Evolutionary conservation across 2,888 invertebrate genomes (phyloP), one percentile per base, ranked within the genome.

Genomic region (Adelognathus sp.): DNA sequence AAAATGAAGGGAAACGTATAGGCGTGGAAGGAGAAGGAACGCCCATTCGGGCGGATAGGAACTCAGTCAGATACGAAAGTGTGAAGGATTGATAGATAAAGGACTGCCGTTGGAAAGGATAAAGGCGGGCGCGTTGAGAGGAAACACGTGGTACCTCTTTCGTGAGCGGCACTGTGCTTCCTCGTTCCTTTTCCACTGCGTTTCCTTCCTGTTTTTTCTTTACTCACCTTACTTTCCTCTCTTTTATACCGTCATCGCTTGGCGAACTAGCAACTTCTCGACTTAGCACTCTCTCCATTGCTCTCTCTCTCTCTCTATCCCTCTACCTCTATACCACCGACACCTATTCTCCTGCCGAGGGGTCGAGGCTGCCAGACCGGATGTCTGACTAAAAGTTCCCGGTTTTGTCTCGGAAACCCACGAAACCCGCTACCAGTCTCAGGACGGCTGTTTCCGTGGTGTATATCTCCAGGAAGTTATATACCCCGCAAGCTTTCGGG

Each of bases 51-150:
- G 39, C 27, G 9, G 61, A 71, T 67, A 56, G 61, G 60, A 41
- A 58, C 64, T 52, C 3, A 31, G 54, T 27, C 39, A 54, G 60
- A 44, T 74, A 61, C 39, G 60, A 56, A 21, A 44, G 70, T 44
- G 71, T 54, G 61, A 18, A 54, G 60, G 46, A 73, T 50, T 33
- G 70, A 69, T 61, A 60, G 66, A 77, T 77, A 77, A 80, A 73
- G 73, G 77, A 77, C 70, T 77, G 73, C 76, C 46, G 41, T 44
- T 72, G 56, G 67, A 72, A 61, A 80, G 81, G 85, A 88, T 88
- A 86, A 87, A 87, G 85, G 85, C 86, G 83, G 85, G 81, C 81
- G 81, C 81, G 80, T 80, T 81, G 82, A 83, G 84, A 80, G 86
- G 85, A 85, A 85, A 83, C 84, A 85, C 85, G 82, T 83, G 85